Conservation (phyloP, 2,113 vertebrate genomes). For the Melanerpes aurifrons region DNA sequence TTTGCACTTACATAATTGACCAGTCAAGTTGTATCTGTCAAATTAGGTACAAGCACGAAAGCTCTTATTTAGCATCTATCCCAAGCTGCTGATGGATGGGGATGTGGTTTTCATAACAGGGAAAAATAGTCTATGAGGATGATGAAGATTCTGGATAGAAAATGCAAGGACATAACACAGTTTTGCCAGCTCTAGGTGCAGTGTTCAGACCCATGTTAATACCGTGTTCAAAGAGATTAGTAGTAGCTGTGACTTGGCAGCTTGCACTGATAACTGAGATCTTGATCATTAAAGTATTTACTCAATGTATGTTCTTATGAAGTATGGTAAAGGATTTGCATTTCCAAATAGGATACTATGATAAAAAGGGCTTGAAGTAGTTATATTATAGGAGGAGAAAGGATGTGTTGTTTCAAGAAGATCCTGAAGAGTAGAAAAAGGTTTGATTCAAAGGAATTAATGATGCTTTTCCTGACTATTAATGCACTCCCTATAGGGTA, state of each 20-base stretch:
- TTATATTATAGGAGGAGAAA: neutral
- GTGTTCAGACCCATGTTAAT: neutral
- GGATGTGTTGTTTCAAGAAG: neutral
- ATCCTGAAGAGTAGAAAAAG: neutral
- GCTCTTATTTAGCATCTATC: neutral
- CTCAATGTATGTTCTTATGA: neutral
- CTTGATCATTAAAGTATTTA: neutral
- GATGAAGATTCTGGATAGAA: neutral
- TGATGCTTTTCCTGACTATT: neutral
- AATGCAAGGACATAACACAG: neutral
- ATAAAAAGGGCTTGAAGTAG: neutral
- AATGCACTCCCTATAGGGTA: neutral
- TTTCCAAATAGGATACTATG: neutral
- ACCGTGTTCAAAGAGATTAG: neutral
- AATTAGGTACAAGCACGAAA: neutral
- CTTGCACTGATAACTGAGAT: neutral
- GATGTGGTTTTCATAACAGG: neutral
- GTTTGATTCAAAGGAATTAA: neutral
- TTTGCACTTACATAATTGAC: neutral
- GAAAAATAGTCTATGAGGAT: neutral
- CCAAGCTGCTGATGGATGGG: neutral
- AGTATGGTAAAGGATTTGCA: neutral
- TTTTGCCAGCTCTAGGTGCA: neutral
- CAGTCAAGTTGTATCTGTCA: slow-evolving; percentile 10
- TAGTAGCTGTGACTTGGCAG: neutral